These are phyloP conservation scores for Steatocranus sp. DNA, from an alignment of 2,797 vertebrate genomes.

Conservation along the genomic window DNA sequence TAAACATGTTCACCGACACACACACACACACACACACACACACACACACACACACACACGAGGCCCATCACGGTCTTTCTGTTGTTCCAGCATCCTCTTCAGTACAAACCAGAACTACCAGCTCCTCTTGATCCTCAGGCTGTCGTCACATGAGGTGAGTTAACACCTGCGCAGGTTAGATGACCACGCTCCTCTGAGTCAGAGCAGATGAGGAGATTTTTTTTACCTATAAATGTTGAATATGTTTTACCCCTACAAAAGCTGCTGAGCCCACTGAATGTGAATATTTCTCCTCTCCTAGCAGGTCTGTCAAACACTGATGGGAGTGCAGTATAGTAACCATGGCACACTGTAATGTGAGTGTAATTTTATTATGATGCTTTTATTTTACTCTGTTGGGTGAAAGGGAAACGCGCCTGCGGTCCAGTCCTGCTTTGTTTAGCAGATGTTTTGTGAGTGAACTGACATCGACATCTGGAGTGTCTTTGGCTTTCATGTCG, in stretches of 20 bases:
- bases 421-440: not conserved
- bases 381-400: not conserved
- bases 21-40: not conserved
- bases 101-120: conserved; percentile 64
- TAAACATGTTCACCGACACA: conserved; percentile 43
- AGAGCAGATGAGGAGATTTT: not conserved
- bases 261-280: not conserved
- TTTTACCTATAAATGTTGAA: not conserved
- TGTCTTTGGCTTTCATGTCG: not conserved
- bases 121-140: conserved; percentile 33
- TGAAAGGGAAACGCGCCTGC: not conserved
- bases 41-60: not conserved
- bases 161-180: not conserved
- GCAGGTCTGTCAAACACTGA: conserved; percentile 36
- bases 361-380: conserved; percentile 2
- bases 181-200: not conserved
- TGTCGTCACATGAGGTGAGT: conserved; percentile 25
- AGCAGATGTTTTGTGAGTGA: not conserved
- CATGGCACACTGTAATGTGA: conserved; percentile 76
- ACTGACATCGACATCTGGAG: not conserved
- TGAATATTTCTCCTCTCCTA: not conserved
- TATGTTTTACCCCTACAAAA: not conserved
- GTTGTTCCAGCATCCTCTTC: conserved; percentile 36
- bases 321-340: conserved; percentile 48
- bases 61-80: conserved; percentile 40